Percentiles rank a stretch among this genome's conserved stretches.
Conservation (phyloP, 2,113 vertebrate genomes). For the Pangasianodon hypophthalmus region DNA sequence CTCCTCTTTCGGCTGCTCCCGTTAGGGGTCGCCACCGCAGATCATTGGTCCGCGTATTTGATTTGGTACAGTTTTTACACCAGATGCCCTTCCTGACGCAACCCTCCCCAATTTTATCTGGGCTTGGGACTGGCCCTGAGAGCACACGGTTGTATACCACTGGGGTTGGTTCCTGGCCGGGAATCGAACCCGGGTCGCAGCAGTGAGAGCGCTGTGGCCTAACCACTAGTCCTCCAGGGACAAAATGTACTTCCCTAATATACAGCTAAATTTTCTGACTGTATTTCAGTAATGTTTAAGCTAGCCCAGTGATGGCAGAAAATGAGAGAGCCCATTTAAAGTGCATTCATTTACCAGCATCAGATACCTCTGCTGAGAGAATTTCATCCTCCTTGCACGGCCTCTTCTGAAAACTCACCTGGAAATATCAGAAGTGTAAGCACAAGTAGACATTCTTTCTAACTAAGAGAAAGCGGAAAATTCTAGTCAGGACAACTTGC, state of each 20-base stretch:
- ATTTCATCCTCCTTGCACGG: background rate
- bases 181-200: no score
- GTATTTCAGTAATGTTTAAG: background rate
- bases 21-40: no score
- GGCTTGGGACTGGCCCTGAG: no score
- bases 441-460: background rate
- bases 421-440: background rate
- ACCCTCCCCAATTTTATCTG: no score
- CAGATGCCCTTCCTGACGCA: no score
- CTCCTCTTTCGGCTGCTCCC: no score
- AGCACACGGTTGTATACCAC: no score
- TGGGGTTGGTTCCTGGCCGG: no score
- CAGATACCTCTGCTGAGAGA: background rate
- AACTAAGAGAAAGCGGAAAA: background rate
- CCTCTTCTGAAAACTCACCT: background rate
- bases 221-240: no score
- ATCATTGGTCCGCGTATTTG: no score
- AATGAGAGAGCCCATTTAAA: background rate
- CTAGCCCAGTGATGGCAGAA: background rate
- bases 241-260: background rate
- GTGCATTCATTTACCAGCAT: background rate
- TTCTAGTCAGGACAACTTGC: background rate
- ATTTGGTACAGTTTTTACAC: no score
- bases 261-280: background rate
- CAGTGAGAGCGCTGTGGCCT: no score